Evolutionary conservation across 1,140 invertebrate species (phyloP).

Genomic region (Monomorium pharaonis): DNA sequence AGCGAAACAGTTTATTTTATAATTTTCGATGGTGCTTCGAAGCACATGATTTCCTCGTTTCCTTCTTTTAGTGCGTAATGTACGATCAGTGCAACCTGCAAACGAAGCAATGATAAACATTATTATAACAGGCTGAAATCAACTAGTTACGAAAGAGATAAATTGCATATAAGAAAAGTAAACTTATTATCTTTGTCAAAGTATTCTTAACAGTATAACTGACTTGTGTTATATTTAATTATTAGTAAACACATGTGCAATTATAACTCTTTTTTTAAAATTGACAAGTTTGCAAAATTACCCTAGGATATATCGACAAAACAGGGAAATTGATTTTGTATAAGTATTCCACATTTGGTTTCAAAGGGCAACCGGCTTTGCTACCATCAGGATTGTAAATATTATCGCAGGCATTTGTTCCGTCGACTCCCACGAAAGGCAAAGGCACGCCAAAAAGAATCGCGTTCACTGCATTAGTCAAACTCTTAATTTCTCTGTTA

Average conservation of each 20-base stretch:
- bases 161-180: background rate
- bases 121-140: background rate
- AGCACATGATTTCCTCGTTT: constrained; percentile 86
- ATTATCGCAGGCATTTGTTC: constrained; percentile 88
- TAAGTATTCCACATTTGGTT: constrained; percentile 87
- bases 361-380: constrained; percentile 88
- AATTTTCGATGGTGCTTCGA: constrained; percentile 89
- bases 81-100: constrained; percentile 85
- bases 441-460: constrained; percentile 87
- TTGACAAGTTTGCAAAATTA: constrained; percentile 72
- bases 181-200: background rate
- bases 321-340: constrained; percentile 90
- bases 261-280: background rate
- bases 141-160: constrained; percentile 21
- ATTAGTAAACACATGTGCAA: background rate
- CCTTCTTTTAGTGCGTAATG: constrained; percentile 87
- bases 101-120: constrained; percentile 59
- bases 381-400: constrained; percentile 86
- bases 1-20: constrained; percentile 37
- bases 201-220: background rate
- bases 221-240: background rate
- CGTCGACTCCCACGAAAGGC: constrained; percentile 91
- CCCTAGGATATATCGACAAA: constrained; percentile 88
- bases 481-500: constrained; percentile 82
- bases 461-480: constrained; percentile 87